Evolutionary conservation across 2,888 invertebrate species (phyloP).

Genomic region (Drosophila fulvimacula): DNA sequence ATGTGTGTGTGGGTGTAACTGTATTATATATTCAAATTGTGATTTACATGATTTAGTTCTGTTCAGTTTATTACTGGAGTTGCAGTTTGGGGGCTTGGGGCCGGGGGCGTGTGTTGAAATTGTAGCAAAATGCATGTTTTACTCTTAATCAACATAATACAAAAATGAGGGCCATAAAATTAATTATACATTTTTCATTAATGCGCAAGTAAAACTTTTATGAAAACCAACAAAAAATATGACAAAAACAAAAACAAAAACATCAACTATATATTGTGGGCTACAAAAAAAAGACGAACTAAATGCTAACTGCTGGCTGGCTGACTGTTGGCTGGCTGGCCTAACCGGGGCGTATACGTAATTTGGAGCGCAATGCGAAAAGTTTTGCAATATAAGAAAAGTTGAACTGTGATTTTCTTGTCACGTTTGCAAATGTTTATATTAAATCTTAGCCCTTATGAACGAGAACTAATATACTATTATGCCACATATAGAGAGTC

Average conservation of each 20-base stretch:
- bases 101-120: background rate
- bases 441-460: constrained; percentile 36
- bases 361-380: constrained; percentile 73
- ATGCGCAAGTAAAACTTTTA: constrained; percentile 47
- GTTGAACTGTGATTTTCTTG: constrained; percentile 77
- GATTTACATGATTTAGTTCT: constrained; percentile 29
- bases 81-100: background rate
- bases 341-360: constrained; percentile 61
- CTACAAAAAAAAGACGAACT: constrained; percentile 10
- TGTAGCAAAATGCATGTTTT: constrained; percentile 43
- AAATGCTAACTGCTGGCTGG: background rate
- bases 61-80: constrained; percentile 7
- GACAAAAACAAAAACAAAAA: constrained; percentile 3
- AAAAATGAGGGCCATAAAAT: constrained; percentile 35
- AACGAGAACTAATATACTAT: constrained; percentile 7
- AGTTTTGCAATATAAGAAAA: constrained; percentile 78
- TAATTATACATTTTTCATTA: constrained; percentile 63
- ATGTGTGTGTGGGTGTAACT: constrained; percentile 16
- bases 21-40: constrained; percentile 15
- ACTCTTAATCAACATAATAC: constrained; percentile 37
- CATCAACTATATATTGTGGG: constrained; percentile 6
- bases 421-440: constrained; percentile 58
- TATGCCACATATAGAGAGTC: background rate
- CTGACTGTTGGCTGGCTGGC: background rate
- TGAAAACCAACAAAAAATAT: background rate